Evolutionary conservation across 1,140 invertebrate genomes (phyloP).

Genomic region (Rhagoletis zephyria): DNA sequence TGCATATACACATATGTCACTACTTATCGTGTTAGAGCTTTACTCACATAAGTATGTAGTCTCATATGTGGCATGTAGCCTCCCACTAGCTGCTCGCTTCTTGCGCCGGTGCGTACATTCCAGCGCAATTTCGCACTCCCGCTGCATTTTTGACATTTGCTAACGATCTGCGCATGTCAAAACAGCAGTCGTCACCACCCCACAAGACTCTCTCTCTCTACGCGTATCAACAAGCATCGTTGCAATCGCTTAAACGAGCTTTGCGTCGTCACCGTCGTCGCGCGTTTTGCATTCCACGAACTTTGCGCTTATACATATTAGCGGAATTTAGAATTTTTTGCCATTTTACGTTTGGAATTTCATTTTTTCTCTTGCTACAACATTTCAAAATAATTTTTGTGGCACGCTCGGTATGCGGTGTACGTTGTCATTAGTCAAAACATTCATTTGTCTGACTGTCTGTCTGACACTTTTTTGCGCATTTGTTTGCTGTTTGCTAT

Average conservation of each 20-base stretch:
- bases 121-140: conserved; percentile 27
- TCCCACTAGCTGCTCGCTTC: background rate
- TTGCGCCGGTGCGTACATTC: background rate
- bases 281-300: background rate
- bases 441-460: conserved; percentile 51
- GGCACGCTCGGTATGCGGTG: conserved; percentile 64
- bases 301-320: background rate
- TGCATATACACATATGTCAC: background rate
- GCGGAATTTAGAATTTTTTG: conserved; percentile 16
- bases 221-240: background rate
- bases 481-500: background rate
- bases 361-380: conserved; percentile 16
- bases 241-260: background rate
- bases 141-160: conserved; percentile 53
- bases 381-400: background rate
- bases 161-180: conserved; percentile 53
- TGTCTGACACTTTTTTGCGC: conserved; percentile 34
- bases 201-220: background rate
- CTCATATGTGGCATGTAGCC: background rate
- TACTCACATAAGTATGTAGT: background rate
- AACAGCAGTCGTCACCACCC: background rate
- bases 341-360: background rate
- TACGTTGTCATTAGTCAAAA: conserved; percentile 70
- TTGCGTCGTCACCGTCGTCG: background rate
- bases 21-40: background rate